Evolutionary conservation across 2,888 invertebrate genomes (phyloP), one percentile per base, ranked within the genome.

Genomic region (Lithophane ornitopus): DNA sequence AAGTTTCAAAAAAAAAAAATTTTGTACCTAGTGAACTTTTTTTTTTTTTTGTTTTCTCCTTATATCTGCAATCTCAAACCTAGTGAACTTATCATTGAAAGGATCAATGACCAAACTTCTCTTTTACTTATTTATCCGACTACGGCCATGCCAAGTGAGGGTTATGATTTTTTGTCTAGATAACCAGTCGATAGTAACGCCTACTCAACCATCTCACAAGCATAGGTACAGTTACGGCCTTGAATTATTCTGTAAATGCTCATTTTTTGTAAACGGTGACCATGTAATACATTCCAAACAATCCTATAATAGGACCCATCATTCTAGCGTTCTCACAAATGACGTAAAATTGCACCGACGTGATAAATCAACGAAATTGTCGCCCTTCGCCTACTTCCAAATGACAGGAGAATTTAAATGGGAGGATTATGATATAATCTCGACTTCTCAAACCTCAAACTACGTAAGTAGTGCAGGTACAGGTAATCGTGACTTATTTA

Each of bases 371-470:
- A 87, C 82, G 61, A 89, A 90, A 90, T 89, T 84, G 84, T 58
- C 82, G 90, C 87, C 92, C 92, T 91, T 92, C 89, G 86, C 90
- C 90, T 89, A 89, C 85, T 88, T 89, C 76, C 52, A 70, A 73
- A 69, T 70, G 54, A 74, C 68, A 73, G 63, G 71, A 73, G 81
- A 76, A 74, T 78, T 52, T 74, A 67, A 80, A 80, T 77, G 56
- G 54, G 62, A 74, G 58, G 63, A 65, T 79, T 76, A 70, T 77
- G 70, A 80, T 73, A 71, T 74, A 74, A 85, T 76, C 62, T 75
- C 62, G 63, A 72, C 46, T 62, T 54, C 28, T 72, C 11, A 59
- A 59, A 76, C 62, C 16, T 54, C n/a, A 59, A 44, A 62, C 61
- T 63, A 58, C 26, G 62, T 52, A 62, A 78, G 49, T 71, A 62